Percentiles rank a stretch among this genome's conserved stretches.
phyloP scores from a whole-genome alignment of 2,113 vertebrate genomes.

The Gymnogyps californianus region DNA sequence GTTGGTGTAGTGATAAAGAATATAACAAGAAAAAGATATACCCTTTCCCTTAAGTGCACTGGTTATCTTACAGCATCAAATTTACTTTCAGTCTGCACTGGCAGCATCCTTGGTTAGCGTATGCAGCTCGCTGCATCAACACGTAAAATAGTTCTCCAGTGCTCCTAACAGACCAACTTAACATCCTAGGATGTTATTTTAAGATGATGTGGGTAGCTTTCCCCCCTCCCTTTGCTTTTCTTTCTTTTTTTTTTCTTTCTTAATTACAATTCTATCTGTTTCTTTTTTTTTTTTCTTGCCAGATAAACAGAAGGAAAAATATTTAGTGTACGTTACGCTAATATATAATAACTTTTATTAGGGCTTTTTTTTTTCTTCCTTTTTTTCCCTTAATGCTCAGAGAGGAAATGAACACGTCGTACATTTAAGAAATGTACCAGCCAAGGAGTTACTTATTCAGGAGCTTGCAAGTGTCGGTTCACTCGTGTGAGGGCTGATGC shows the following conservation, averaged over 20 bases:
- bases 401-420: neutral
- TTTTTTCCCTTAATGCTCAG: neutral
- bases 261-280: neutral
- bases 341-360: conserved; percentile 2
- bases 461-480: conserved; percentile 5
- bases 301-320: conserved; percentile 43
- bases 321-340: conserved; percentile 1
- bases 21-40: conserved; percentile 73
- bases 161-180: conserved; percentile 13
- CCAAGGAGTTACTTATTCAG: conserved; percentile 43
- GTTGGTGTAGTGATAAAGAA: conserved; percentile 79
- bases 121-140: neutral
- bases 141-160: neutral
- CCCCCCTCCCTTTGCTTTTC: neutral
- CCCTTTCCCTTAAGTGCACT: conserved; percentile 78
- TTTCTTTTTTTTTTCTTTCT: neutral
- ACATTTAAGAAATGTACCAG: conserved; percentile 36
- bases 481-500: conserved; percentile 4
- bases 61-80: conserved; percentile 70
- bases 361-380: neutral
- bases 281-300: neutral
- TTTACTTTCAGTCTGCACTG: conserved; percentile 50
- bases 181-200: conserved; percentile 48
- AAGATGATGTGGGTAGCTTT: neutral
- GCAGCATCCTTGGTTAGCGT: conserved; percentile 36